Percentiles rank a stretch among this genome's conserved stretches.
phyloP scores from a whole-genome alignment of 2,888 invertebrate genomes.

The Synanthedon andrenaeformis region DNA sequence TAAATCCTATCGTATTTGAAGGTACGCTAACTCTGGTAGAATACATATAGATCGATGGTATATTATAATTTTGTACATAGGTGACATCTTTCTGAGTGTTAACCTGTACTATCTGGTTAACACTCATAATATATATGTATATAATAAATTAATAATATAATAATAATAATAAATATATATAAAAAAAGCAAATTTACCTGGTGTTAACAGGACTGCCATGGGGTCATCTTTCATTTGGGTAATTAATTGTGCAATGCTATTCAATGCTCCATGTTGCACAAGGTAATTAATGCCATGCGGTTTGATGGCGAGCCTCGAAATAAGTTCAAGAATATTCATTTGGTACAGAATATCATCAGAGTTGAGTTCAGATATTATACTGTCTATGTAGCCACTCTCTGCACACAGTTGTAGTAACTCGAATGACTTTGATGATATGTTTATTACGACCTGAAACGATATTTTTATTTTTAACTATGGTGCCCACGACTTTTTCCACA shows the following conservation, averaged over 20 bases:
- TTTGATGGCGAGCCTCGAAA: slow-evolving; percentile 77
- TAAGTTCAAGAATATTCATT: slow-evolving; percentile 82
- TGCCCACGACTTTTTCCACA: too few relatives aligned
- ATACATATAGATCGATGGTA: too few relatives aligned
- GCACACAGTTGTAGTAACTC: slow-evolving; percentile 71
- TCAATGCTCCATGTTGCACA: slow-evolving; percentile 75
- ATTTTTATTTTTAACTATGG: not conserved
- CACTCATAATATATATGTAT: too few relatives aligned
- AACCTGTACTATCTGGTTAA: too few relatives aligned
- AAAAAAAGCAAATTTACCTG: slow-evolving; percentile 58
- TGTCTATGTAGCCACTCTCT: slow-evolving; percentile 73
- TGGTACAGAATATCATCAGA: slow-evolving; percentile 81
- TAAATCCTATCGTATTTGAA: too few relatives aligned
- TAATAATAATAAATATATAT: too few relatives aligned
- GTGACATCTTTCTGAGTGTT: too few relatives aligned
- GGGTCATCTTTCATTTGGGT: slow-evolving; percentile 72
- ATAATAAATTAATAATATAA: too few relatives aligned
- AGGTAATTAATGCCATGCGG: slow-evolving; percentile 81
- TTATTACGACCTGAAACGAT: slow-evolving; percentile 69
- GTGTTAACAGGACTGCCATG: slow-evolving; percentile 74
- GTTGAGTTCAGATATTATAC: slow-evolving; percentile 75
- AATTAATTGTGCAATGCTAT: slow-evolving; percentile 73
- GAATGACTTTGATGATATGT: slow-evolving; percentile 72
- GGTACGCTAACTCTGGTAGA: too few relatives aligned
- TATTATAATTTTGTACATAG: too few relatives aligned